These are phyloP conservation scores for Sthenelais limicola DNA, from an alignment of 2,888 invertebrate species.

Conservation along the genomic window DNA sequence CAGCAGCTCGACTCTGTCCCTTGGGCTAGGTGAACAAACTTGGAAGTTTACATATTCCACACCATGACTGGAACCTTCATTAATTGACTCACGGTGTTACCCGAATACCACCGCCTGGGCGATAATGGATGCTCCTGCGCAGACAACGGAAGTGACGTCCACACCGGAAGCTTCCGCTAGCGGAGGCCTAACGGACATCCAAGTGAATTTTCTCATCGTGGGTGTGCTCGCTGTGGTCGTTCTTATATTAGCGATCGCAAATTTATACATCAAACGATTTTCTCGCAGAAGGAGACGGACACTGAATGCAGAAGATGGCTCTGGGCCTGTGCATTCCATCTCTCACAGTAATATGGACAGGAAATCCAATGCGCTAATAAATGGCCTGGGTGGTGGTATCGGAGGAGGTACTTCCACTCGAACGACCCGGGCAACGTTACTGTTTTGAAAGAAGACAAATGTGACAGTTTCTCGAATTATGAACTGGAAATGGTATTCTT, in stretches of 20 bases:
- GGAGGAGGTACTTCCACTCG: conserved; percentile 5
- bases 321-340: conserved; percentile 22
- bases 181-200: conserved; percentile 36
- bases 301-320: conserved; percentile 1
- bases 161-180: too few relatives aligned
- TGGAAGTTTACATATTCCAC: too few relatives aligned
- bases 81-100: too few relatives aligned
- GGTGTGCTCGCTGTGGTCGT: conserved; percentile 40
- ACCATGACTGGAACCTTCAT: too few relatives aligned
- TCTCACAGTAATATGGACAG: background rate
- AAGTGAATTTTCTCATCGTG: conserved; percentile 39
- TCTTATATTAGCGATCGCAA: conserved; percentile 33
- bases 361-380: background rate
- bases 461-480: too few relatives aligned
- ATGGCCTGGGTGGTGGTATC: conserved; percentile 3
- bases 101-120: too few relatives aligned
- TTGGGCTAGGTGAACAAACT: too few relatives aligned
- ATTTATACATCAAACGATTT: conserved; percentile 36
- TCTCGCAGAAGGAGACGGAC: conserved; percentile 12
- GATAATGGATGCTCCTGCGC: too few relatives aligned
- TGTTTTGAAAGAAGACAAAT: too few relatives aligned
- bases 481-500: too few relatives aligned
- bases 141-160: too few relatives aligned
- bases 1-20: too few relatives aligned
- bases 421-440: conserved; percentile 13